A percentile compares a stretch with the other conserved stretches of the same genome.
Evolutionary conservation across 2,888 invertebrate genomes (phyloP).

Genomic region (Synergus gifuensis): DNA sequence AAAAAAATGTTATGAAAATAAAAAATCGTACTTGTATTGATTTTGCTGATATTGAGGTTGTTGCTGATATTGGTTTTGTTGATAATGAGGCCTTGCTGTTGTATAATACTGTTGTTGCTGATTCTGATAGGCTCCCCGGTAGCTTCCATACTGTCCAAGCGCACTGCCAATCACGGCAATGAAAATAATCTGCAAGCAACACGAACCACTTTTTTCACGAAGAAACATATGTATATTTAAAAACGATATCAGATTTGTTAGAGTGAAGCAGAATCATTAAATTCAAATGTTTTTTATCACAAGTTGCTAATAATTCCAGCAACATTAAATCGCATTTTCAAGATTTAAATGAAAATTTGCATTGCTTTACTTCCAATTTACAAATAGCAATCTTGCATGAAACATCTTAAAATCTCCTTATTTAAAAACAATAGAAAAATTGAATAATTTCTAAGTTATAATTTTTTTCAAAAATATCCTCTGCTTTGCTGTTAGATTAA

Average conservation of each 20-base stretch:
- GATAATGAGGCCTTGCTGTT: constrained; percentile 63
- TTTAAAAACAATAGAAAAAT: neutral
- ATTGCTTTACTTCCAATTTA: neutral
- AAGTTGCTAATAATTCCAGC: neutral
- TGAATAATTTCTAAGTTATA: neutral
- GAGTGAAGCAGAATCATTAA: neutral
- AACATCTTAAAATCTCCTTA: neutral
- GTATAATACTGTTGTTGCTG: constrained; percentile 63
- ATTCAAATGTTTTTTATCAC: neutral
- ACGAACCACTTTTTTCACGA: constrained; percentile 47
- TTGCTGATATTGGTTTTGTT: constrained; percentile 61
- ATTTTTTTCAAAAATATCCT: neutral
- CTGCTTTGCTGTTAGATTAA: neutral
- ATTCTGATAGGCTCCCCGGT: constrained; percentile 61
- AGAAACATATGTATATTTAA: neutral
- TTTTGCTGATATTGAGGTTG: constrained; percentile 51
- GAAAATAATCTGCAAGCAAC: constrained; percentile 67
- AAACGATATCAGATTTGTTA: neutral
- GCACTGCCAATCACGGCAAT: constrained; percentile 66
- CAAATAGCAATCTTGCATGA: neutral
- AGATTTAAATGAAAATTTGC: neutral
- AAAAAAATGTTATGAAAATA: neutral
- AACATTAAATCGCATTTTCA: neutral
- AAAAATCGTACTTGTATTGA: constrained; percentile 61
- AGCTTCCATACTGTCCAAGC: constrained; percentile 66